Evolutionary conservation across 2,888 invertebrate species (phyloP), one percentile per base, ranked within the genome.

Genomic region (Pardosa pseudoannulata): DNA sequence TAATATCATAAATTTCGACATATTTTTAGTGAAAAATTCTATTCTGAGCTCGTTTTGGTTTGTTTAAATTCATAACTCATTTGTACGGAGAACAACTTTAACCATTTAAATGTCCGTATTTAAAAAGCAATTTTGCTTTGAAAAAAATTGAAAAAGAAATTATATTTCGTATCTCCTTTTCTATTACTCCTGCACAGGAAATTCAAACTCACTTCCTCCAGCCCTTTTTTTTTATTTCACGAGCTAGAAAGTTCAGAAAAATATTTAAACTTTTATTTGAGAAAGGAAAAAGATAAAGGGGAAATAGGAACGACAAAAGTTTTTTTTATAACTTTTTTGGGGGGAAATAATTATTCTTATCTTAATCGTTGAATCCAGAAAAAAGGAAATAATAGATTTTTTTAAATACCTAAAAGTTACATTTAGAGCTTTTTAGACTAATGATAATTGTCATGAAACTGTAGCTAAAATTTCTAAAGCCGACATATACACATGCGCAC

Each of bases 151-250:
- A 56, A 23, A 56, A 23, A 46, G 46, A 46, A 46, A 13, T 46
- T 2, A 46, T 46, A 46, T 56, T 9, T 23, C 56, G 23, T 16
- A 23, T 56, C 23, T 56, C 23, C 56, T 56, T 56, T 56, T 23
- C 23, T 56, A 56, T 56, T 19, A 6, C 23, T 23, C 56, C 5
- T n/a, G 11, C 56, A 56, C 56, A 56, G 56, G 56, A 56, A 56
- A 56, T 56, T 56, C 23, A 56, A 56, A 56, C 56, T 56, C 56
- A 56, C 56, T 56, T 56, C 56, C 56, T 56, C 23, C 11, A 2
- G 19, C 2, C 23, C 23, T 23, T 23, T 56, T 23, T 56, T 56
- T 56, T 46, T 16, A 36, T 36, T 46, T 46, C 2, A 56, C 23
- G 16, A 3, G 56, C 23, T 23, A 16, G 23, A 56, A 56, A 56